These are phyloP conservation scores for Galeopterus variegatus DNA, from an alignment of 2,113 vertebrate species.

Conservation along the genomic window DNA sequence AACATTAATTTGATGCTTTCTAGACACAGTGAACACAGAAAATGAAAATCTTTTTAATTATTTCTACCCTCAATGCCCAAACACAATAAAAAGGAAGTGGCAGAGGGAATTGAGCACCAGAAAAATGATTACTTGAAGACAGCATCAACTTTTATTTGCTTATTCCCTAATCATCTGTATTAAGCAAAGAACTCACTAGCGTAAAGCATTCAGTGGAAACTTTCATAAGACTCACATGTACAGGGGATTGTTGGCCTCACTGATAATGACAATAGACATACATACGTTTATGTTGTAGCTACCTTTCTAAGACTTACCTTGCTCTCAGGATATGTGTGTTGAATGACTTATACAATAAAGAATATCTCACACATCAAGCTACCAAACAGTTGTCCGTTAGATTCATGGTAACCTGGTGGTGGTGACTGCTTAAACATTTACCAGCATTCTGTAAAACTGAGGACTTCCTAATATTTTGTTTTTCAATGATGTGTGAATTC, in stretches of 20 bases:
- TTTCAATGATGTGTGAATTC: not conserved
- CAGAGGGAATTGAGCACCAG: slow-evolving; percentile 66
- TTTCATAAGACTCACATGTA: slow-evolving; percentile 24
- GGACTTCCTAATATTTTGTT: not conserved
- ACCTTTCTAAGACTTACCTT: slow-evolving; percentile 15
- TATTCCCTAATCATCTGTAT: slow-evolving; percentile 68
- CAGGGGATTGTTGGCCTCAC: slow-evolving; percentile 23
- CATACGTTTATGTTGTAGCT: not conserved
- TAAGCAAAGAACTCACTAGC: slow-evolving; percentile 59
- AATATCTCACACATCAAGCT: not conserved
- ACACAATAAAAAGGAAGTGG: slow-evolving; percentile 71
- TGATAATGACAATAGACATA: slow-evolving; percentile 44
- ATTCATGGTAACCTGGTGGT: not conserved
- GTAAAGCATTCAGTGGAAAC: slow-evolving; percentile 33
- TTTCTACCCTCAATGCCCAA: slow-evolving; percentile 68
- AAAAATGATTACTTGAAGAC: slow-evolving; percentile 70
- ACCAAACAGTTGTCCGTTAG: not conserved
- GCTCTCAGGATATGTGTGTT: not conserved
- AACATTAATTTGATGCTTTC: slow-evolving; percentile 74
- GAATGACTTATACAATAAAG: not conserved
- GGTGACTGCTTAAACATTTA: not conserved
- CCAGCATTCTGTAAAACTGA: not conserved
- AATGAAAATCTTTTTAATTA: slow-evolving; percentile 81
- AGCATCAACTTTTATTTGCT: slow-evolving; percentile 73
- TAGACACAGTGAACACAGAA: slow-evolving; percentile 37